These are phyloP conservation scores for Xylocampa areola DNA, from an alignment of 2,888 invertebrate genomes.

Conservation along the genomic window DNA sequence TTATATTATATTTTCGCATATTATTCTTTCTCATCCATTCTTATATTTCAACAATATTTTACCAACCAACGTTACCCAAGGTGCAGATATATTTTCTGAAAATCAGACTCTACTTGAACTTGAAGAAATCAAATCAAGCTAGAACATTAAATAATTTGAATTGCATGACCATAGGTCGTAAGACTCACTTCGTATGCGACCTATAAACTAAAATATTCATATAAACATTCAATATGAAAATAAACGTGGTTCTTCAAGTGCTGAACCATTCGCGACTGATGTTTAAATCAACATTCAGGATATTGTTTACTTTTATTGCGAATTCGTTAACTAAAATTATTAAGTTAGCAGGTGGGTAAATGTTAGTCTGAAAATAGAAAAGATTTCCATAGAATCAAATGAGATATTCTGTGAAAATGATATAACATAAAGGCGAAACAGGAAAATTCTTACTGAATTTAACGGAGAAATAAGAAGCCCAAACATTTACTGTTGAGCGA, in stretches of 20 bases:
- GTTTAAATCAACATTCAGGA: slow-evolving; percentile 22
- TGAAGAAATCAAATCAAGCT: slow-evolving; percentile 57
- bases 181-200: slow-evolving; percentile 59
- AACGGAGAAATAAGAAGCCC: too few relatives aligned
- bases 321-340: neutral
- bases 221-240: slow-evolving; percentile 55
- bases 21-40: neutral
- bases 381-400: too few relatives aligned
- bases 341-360: too few relatives aligned
- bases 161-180: slow-evolving; percentile 69
- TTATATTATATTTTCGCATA: too few relatives aligned
- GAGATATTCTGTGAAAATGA: neutral
- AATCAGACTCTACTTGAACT: slow-evolving; percentile 48
- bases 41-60: neutral
- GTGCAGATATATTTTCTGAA: slow-evolving; percentile 10
- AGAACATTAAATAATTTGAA: slow-evolving; percentile 64
- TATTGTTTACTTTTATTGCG: slow-evolving; percentile 17
- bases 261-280: slow-evolving; percentile 25
- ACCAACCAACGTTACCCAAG: slow-evolving; percentile 4
- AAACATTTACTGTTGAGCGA: too few relatives aligned
- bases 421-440: too few relatives aligned
- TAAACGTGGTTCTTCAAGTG: slow-evolving; percentile 38
- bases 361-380: too few relatives aligned
- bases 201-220: slow-evolving; percentile 55
- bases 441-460: too few relatives aligned